phyloP scores from a whole-genome alignment of 2,888 invertebrate genomes.

The Agrilus cyanescens region DNA sequence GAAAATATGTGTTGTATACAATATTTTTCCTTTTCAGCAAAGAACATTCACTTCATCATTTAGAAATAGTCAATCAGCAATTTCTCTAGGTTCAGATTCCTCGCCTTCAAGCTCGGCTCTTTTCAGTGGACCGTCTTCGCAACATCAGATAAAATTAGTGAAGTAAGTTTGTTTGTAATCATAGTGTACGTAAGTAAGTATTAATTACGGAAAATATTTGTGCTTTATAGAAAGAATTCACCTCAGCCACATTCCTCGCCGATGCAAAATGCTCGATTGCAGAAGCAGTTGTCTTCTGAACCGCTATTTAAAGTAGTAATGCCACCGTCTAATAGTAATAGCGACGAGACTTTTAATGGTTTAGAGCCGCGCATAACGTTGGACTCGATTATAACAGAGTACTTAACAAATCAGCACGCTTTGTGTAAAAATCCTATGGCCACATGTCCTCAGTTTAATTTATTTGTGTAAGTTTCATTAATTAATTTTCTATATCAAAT shows the following conservation, averaged over 20 bases:
- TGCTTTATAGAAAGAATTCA: conserved; percentile 14
- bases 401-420: conserved; percentile 95
- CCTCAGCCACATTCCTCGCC: conserved; percentile 15
- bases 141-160: neutral
- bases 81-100: conserved; percentile 5
- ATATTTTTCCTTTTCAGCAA: conserved; percentile 10
- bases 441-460: conserved; percentile 92
- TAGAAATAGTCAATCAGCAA: neutral
- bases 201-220: neutral
- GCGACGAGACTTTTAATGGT: conserved; percentile 21
- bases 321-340: conserved; percentile 14
- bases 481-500: too few relatives aligned
- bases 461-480: conserved; percentile 80
- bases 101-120: conserved; percentile 7
- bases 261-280: conserved; percentile 30
- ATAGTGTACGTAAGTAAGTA: neutral
- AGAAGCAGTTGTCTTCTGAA: conserved; percentile 40
- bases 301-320: conserved; percentile 22
- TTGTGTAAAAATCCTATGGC: conserved; percentile 95
- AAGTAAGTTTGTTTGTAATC: neutral
- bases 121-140: neutral
- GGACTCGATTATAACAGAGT: conserved; percentile 91
- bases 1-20: neutral
- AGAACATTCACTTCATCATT: conserved; percentile 20
- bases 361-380: conserved; percentile 49